phyloP scores from a whole-genome alignment of 2,113 vertebrate genomes.

The Stigmatopora nigra region DNA sequence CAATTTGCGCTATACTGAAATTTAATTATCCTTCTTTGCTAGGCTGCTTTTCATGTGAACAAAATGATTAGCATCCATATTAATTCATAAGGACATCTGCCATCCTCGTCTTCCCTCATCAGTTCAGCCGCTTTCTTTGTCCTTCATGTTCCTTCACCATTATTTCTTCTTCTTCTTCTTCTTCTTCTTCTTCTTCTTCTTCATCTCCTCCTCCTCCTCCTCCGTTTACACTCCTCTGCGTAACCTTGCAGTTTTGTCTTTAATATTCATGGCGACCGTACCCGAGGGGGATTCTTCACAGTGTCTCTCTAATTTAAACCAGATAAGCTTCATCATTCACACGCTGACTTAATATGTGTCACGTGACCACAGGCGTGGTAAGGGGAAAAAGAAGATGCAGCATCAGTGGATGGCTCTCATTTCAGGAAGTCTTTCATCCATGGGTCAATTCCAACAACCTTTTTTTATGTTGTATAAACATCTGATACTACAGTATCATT shows the following conservation, averaged over 20 bases:
- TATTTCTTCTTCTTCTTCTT: constrained; percentile 4
- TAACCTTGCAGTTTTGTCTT: constrained; percentile 54
- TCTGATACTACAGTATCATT: neutral
- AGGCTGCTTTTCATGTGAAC: constrained; percentile 35
- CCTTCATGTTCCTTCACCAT: constrained; percentile 31
- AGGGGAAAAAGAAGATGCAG: neutral
- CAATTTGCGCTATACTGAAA: constrained; percentile 7
- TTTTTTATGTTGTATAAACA: constrained; percentile 19
- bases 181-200: constrained; percentile 8
- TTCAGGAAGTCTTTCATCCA: constrained; percentile 30
- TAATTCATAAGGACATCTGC: constrained; percentile 30
- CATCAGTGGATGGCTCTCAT: constrained; percentile 12
- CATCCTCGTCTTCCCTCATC: constrained; percentile 25
- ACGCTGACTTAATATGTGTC: constrained; percentile 55
- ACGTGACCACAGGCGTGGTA: neutral
- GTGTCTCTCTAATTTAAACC: constrained; percentile 60
- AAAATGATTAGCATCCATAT: constrained; percentile 40
- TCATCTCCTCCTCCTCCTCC: constrained; percentile 7
- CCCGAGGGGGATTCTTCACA: constrained; percentile 45
- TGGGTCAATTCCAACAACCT: neutral
- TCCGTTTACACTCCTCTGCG: constrained; percentile 16
- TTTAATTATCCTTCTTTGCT: constrained; percentile 39
- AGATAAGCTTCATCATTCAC: constrained; percentile 60
- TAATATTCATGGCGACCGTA: constrained; percentile 62
- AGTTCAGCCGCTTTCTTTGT: constrained; percentile 18